Evolutionary conservation across 2,113 vertebrate species (phyloP).

Genomic region (Camelus dromedarius): DNA sequence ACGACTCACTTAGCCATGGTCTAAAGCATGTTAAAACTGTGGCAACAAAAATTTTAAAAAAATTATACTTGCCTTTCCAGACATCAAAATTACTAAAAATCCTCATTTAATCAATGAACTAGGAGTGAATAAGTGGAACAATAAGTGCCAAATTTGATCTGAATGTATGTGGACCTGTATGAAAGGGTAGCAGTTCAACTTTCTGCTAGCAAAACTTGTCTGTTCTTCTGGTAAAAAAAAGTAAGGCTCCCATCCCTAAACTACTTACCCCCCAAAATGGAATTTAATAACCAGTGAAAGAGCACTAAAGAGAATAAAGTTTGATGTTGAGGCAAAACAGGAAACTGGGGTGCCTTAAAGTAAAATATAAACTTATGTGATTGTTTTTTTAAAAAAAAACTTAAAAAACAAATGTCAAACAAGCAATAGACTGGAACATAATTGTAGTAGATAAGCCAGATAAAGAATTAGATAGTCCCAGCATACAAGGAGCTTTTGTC

Average conservation of each 20-base stretch:
- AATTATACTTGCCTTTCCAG: background rate
- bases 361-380: slow-evolving; percentile 6
- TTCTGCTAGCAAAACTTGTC: background rate
- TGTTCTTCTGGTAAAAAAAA: background rate
- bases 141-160: background rate
- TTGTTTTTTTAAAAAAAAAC: background rate
- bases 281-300: slow-evolving; percentile 7
- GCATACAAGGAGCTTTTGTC: background rate
- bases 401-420: background rate
- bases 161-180: background rate
- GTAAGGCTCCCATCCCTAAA: background rate
- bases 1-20: background rate
- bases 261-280: background rate
- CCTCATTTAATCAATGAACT: background rate
- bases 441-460: background rate
- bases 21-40: slow-evolving; percentile 34
- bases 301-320: background rate
- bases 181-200: background rate
- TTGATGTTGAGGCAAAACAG: background rate
- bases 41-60: background rate
- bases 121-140: background rate
- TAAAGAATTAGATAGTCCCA: background rate
- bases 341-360: background rate
- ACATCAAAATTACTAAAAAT: background rate
- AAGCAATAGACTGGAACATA: background rate